Evolutionary conservation across 1,140 invertebrate species (phyloP).

Genomic region (Drosophila bifasciata): DNA sequence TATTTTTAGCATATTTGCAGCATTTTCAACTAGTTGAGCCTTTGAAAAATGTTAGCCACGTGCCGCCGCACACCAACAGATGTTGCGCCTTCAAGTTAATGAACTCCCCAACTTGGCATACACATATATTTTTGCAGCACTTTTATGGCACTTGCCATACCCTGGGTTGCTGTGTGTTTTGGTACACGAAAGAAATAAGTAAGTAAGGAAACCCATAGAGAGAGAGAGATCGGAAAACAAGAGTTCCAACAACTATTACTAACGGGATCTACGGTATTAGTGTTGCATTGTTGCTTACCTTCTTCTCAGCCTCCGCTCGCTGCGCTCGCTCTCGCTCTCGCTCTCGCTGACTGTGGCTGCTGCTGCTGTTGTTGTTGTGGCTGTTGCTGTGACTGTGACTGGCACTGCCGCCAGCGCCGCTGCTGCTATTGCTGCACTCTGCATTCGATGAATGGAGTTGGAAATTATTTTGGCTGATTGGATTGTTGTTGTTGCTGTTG

Average conservation of each 20-base stretch:
- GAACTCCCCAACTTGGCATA: constrained; percentile 44
- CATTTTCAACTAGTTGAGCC: constrained; percentile 41
- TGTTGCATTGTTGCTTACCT: constrained; percentile 42
- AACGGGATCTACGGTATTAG: too few species aligned
- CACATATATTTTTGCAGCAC: neutral
- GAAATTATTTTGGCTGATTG: constrained; percentile 19
- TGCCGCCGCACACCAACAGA: constrained; percentile 37
- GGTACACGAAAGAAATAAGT: too few species aligned
- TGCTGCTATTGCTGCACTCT: constrained; percentile 46
- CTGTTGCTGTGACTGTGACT: constrained; percentile 12
- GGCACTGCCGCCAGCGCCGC: constrained; percentile 1
- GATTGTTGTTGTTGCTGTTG: constrained; percentile 20
- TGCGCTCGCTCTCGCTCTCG: constrained; percentile 16
- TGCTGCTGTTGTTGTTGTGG: constrained; percentile 10
- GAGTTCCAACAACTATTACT: too few species aligned
- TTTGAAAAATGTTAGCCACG: constrained; percentile 65
- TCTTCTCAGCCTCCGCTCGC: constrained; percentile 41
- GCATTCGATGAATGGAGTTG: constrained; percentile 16
- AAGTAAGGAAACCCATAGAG: too few species aligned
- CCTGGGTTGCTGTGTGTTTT: too few species aligned
- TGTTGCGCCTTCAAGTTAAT: constrained; percentile 56
- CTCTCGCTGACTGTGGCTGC: constrained; percentile 27
- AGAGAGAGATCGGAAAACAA: too few species aligned
- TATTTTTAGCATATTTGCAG: constrained; percentile 43
- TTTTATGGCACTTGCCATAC: too few species aligned